A percentile compares a stretch with the other conserved stretches of the same genome.
Conservation (phyloP, 1,140 invertebrate species). For the Drosophila truncata region DNA sequence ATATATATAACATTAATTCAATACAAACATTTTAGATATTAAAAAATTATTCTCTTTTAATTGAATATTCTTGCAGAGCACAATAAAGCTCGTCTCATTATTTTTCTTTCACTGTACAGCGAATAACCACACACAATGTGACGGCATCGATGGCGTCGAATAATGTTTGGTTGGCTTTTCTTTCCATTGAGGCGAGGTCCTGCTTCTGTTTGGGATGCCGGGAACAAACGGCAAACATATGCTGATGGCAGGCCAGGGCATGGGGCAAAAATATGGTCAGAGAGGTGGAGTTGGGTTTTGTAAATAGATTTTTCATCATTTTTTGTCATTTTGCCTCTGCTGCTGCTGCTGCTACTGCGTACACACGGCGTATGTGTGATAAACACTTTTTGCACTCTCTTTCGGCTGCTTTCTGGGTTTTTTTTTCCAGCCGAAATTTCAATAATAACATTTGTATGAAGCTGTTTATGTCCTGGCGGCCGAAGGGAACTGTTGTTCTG, state of each 20-base stretch:
- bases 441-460: constrained; percentile 83
- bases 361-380: constrained; percentile 67
- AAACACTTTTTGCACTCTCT: constrained; percentile 52
- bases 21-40: no score
- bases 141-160: constrained; percentile 55
- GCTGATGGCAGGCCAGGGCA: constrained; percentile 22
- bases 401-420: constrained; percentile 2
- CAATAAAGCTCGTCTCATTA: fast-evolving
- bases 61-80: no score
- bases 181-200: constrained; percentile 8
- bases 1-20: neutral
- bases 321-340: constrained; percentile 51
- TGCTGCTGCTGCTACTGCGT: constrained; percentile 17
- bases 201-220: neutral
- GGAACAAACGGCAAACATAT: constrained; percentile 58
- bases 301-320: constrained; percentile 82
- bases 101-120: neutral
- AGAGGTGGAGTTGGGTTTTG: constrained; percentile 15
- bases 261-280: constrained; percentile 51
- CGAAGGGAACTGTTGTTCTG: constrained; percentile 40
- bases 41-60: no score
- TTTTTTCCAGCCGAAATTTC: constrained; percentile 61
- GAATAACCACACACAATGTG: constrained; percentile 50
- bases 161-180: constrained; percentile 54
- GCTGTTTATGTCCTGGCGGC: constrained; percentile 68